phyloP scores from a whole-genome alignment of 2,888 invertebrate species.

The Melinaea marsaeus region DNA sequence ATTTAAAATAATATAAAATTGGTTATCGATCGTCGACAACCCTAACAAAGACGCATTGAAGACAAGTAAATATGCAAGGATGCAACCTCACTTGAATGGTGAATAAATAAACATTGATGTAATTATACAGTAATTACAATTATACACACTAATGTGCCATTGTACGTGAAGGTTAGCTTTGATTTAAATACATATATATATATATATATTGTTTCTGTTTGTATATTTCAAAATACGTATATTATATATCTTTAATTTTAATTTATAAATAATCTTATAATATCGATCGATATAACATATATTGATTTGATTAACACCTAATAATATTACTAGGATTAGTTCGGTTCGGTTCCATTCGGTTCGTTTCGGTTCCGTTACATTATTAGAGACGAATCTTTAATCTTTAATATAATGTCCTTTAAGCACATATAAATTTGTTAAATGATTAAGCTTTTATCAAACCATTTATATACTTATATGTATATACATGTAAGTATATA shows the following conservation, averaged over 20 bases:
- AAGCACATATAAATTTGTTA: too few species aligned
- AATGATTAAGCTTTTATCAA: not conserved
- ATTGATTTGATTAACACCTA: too few species aligned
- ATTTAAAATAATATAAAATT: not conserved
- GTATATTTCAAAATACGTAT: too few species aligned
- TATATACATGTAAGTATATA: not conserved
- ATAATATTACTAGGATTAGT: too few species aligned
- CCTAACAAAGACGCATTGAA: constrained; percentile 17
- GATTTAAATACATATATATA: not conserved
- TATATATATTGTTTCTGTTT: too few species aligned
- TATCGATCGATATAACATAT: too few species aligned
- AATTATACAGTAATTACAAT: constrained; percentile 4
- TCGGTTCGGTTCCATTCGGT: too few species aligned
- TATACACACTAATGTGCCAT: constrained; percentile 7
- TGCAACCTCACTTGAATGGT: constrained; percentile 21
- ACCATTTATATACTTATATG: not conserved
- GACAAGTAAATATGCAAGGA: constrained; percentile 23
- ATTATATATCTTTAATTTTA: too few species aligned
- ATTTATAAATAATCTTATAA: too few species aligned
- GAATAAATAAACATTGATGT: constrained; percentile 12
- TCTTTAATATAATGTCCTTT: too few species aligned
- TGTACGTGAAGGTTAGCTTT: not conserved
- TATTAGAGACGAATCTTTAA: too few species aligned
- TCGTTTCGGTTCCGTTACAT: too few species aligned
- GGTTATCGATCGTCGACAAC: constrained; percentile 13